Evolutionary conservation across 2,113 vertebrate genomes (phyloP), one percentile per base, ranked within the genome.

Genomic region (Neogobius melanostomus): DNA sequence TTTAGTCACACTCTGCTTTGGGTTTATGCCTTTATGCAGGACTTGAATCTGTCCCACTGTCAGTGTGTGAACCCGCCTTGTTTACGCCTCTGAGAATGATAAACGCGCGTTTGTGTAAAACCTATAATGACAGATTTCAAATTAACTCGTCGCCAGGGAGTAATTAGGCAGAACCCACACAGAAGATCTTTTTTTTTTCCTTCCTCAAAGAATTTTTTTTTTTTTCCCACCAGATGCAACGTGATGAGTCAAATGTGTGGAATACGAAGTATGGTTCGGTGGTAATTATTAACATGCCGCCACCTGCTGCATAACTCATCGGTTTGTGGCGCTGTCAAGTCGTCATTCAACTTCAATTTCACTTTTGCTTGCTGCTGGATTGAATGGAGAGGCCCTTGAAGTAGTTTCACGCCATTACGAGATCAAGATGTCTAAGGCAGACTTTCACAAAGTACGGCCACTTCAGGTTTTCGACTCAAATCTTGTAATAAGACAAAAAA

Each of bases 51-150:
- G 43, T 44, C 12, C 12, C 45, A 4, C 16, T 66, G n/a, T 69
- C 45, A 17, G 53, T 56, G 57, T 66, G 54, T 50, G 66, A 66
- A 48, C 9, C 46, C 3, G 36, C 60, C 15, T 63, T 83, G 68
- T 83, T 84, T 81, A 67, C 68, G 65, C 64, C 68, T 62, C 53
- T 15, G 17, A 53, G 68, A 53, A 53, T 64, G 72, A 69, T 79
- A 45, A 82, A 65, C 82, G 64, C 66, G 64, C 81, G 74, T 85
- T 85, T 86, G 69, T 76, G 67, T 74, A 64, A 76, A 77, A 69
- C 66, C 78, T 63, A 11, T 71, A 69, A 74, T 75, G 61, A 51
- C 63, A 61, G 47, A 78, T 74, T 68, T 80, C 74, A 78, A 77
- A 82, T 73, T 21, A 77, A 64, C 77, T 64, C 44, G n/a, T 66